Percentiles rank a stretch among this genome's conserved stretches.
These are phyloP conservation scores for Microplitis deprimator DNA, from an alignment of 2,888 invertebrate genomes.

Conservation along the genomic window DNA sequence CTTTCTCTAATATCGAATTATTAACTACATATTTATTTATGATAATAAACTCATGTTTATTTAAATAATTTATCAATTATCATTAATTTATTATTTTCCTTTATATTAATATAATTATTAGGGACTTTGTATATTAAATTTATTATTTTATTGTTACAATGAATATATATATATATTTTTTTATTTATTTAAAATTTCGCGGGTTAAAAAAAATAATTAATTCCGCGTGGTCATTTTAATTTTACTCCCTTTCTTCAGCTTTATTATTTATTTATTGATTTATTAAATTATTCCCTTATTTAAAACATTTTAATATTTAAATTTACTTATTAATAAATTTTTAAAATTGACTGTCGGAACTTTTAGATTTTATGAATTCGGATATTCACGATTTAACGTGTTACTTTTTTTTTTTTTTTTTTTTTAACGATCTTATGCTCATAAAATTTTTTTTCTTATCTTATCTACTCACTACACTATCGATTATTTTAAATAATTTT, in stretches of 20 bases:
- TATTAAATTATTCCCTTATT: slow-evolving; percentile 43
- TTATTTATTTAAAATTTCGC: not conserved
- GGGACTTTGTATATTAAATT: not conserved
- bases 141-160: not conserved
- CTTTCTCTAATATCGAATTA: not conserved
- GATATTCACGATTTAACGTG: slow-evolving; percentile 38
- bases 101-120: not conserved
- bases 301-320: slow-evolving; percentile 36
- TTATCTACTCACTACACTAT: not conserved
- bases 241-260: not conserved
- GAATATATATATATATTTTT: not conserved
- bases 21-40: not conserved
- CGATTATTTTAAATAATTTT: not conserved
- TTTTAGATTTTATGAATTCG: slow-evolving; percentile 40
- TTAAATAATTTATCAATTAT: not conserved
- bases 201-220: slow-evolving; percentile 9
- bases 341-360: slow-evolving; percentile 44
- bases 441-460: not conserved
- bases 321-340: slow-evolving; percentile 8
- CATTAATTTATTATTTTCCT: not conserved
- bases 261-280: not conserved
- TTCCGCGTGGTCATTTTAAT: slow-evolving; percentile 5
- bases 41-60: not conserved
- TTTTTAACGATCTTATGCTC: slow-evolving; percentile 18
- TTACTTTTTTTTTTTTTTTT: not conserved